Evolutionary conservation across 2,797 vertebrate genomes (phyloP), one percentile per base, ranked within the genome.

Genomic region (Siniperca undulata): DNA sequence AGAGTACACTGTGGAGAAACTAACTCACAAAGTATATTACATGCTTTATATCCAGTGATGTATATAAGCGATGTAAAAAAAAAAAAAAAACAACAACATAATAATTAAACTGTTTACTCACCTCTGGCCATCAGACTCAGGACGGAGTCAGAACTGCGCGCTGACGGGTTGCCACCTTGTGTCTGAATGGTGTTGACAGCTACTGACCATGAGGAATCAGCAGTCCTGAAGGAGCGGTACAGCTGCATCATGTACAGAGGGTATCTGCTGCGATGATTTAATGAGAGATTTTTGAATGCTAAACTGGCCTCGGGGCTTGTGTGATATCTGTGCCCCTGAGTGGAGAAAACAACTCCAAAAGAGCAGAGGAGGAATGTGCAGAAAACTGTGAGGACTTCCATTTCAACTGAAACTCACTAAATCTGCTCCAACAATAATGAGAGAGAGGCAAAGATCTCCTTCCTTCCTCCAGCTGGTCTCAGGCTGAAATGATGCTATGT

Each of bases 211-310:
- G 36, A 79, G 52, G 74, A 82, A 34, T 92, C 89, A 0, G 83
- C 77, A 0, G 69, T 66, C 75, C 58, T 90, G 83, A 96, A 94
- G 70, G 96, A 88, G 76, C 94, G 94, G 83, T 97, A 97, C 56
- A 97, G 94, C 87, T 97, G 96, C 96, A 97, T 96, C 97, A 97
- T 97, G 92, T 96, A 97, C 42, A 86, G 88, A 12, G 94, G 96
- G 79, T 93, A 96, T 72, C 91, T 88, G 68, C 83, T 85, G 24
- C 53, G 83, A 38, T 86, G 85, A 70, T 50, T 68, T 2, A 52
- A 20, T 0, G 93, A 89, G 34, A 82, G 60, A 68, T 93, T 93
- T 80, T 76, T 70, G 7, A 77, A 70, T n/a, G 44, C 85, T n/a
- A 38, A 83, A 62, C 55, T 46, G 38, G n/a, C 76, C 62, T 82